Evolutionary conservation across 64 coral and sea anemone species (phyloP).

Genomic region (Dendronephthya gigantea): DNA sequence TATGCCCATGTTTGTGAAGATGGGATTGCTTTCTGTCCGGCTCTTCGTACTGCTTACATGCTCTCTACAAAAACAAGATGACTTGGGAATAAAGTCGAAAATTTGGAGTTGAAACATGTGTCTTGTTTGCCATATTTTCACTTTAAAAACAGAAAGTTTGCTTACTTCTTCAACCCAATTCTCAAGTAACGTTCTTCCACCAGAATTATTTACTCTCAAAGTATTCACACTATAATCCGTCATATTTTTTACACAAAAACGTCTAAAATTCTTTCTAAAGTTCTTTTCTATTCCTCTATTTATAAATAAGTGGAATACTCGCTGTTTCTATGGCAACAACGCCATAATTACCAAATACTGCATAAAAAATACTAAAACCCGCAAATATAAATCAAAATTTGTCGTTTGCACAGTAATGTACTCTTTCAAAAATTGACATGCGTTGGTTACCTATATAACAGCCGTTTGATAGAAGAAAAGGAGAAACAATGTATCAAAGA

Average conservation of each 20-base stretch:
- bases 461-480: background rate
- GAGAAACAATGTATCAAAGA: background rate
- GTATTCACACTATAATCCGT: constrained; percentile 52
- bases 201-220: constrained; percentile 68
- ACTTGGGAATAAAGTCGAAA: background rate
- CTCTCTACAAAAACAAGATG: constrained; percentile 38
- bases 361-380: no score
- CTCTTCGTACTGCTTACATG: constrained; percentile 75
- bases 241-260: constrained; percentile 10
- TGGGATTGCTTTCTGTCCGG: constrained; percentile 39
- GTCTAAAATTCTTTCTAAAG: background rate
- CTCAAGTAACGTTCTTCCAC: constrained; percentile 82
- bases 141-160: background rate
- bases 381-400: no score
- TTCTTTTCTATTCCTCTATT: background rate
- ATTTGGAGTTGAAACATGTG: background rate
- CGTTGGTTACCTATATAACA: no score
- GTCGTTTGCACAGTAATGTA: no score
- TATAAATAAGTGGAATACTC: background rate
- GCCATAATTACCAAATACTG: background rate
- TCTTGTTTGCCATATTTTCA: no score
- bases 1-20: constrained; percentile 76
- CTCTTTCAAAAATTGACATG: no score
- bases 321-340: background rate
- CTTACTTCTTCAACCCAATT: constrained; percentile 99